A percentile compares a stretch with the other conserved stretches of the same genome.
phyloP scores from a whole-genome alignment of 2,113 vertebrate species.

The Paradoxurus hermaphroditus region DNA sequence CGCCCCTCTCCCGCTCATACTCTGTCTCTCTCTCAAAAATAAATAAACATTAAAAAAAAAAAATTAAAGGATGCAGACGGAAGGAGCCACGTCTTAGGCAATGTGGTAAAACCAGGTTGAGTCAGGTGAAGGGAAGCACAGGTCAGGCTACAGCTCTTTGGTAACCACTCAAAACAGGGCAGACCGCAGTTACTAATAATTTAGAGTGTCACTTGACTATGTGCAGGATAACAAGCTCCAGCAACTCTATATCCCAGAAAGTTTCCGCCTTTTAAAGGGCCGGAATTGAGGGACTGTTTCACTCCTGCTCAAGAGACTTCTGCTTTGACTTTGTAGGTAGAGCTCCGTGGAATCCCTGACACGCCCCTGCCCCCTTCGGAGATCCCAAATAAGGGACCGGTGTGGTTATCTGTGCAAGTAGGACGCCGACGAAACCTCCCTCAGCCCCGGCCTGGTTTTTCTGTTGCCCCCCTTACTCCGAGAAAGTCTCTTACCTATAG shows the following conservation, averaged over 20 bases:
- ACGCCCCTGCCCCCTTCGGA: accelerated
- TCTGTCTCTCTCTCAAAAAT: too few relatives aligned
- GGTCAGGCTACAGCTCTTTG: background rate
- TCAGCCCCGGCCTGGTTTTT: background rate
- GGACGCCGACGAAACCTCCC: accelerated
- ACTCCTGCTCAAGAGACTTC: background rate
- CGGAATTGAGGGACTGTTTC: background rate
- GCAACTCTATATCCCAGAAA: background rate
- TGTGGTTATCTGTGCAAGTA: accelerated
- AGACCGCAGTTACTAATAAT: too few relatives aligned
- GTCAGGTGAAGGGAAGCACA: background rate
- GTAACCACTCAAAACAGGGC: background rate
- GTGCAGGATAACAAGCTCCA: background rate
- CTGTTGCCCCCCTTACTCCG: background rate
- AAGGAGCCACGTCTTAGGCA: background rate
- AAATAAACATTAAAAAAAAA: too few relatives aligned
- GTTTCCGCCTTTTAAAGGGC: background rate
- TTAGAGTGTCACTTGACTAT: too few relatives aligned
- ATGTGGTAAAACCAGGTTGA: background rate
- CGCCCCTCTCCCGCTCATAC: too few relatives aligned
- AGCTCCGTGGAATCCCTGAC: background rate
- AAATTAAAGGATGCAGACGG: background rate
- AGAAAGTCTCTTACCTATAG: background rate
- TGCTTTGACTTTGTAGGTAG: background rate
- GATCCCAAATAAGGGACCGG: background rate